phyloP scores from a whole-genome alignment of 2,113 vertebrate species.

The Cyprinodon tularosa region DNA sequence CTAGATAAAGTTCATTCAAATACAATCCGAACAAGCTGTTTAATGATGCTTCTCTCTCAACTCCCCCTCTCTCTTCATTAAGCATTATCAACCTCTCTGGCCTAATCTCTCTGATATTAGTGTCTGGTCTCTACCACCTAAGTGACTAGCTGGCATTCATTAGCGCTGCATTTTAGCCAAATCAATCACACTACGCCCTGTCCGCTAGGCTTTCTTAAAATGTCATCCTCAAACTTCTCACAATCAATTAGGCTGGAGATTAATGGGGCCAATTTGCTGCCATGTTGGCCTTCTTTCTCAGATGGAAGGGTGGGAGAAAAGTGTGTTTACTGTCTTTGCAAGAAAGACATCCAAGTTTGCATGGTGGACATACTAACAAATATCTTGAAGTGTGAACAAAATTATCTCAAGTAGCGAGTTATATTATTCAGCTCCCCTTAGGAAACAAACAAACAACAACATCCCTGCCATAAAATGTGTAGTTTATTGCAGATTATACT shows the following conservation, averaged over 20 bases:
- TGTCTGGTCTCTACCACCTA: constrained; percentile 70
- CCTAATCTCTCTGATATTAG: constrained; percentile 83
- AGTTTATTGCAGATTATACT: not conserved
- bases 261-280: constrained; percentile 84
- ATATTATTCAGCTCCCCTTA: not conserved
- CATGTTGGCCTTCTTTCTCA: constrained; percentile 62
- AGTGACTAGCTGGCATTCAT: constrained; percentile 83
- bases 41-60: constrained; percentile 36
- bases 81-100: constrained; percentile 75
- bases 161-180: constrained; percentile 77
- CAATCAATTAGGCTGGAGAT: constrained; percentile 85
- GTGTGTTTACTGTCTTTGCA: not conserved
- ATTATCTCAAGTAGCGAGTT: not conserved
- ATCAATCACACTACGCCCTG: constrained; percentile 78
- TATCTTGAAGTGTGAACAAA: not conserved
- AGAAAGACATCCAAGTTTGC: not conserved
- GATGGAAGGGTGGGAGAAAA: constrained; percentile 32
- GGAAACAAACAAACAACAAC: not conserved
- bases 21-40: constrained; percentile 28
- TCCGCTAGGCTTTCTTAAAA: constrained; percentile 79
- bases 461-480: not conserved
- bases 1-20: constrained; percentile 33
- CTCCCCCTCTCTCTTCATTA: constrained; percentile 70
- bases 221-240: constrained; percentile 85
- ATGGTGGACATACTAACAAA: not conserved